Evolutionary conservation across 2,888 invertebrate species (phyloP), one percentile per base, ranked within the genome.

Genomic region (Amphipoea oculea): DNA sequence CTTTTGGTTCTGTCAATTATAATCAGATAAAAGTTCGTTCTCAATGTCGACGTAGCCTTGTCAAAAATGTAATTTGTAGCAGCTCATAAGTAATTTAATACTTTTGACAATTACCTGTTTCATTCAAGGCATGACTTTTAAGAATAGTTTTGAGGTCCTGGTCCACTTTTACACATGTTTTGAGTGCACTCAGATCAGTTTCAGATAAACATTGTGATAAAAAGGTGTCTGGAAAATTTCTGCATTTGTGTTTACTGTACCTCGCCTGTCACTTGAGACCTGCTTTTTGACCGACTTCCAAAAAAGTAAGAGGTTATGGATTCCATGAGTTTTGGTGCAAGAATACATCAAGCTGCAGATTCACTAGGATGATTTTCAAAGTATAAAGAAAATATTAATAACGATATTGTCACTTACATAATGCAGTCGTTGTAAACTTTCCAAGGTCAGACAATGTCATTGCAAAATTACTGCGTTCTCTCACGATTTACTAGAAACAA

Each of bases 81-180:
- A 83, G 83, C 63, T 76, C 66, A 62, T 75, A 81, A 84, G 79
- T 81, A 83, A 84, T 73, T 78, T 71, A 85, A 89, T 76, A 79
- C 79, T 79, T 77, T 83, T 85, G 82, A 76, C 65, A 84, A 68
- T 80, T 72, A 86, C 74, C 85, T 81, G 79, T 83, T 82, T 81
- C 36, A 82, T 79, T 87, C 71, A 85, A 89, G 91, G 92, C 92
- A 92, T 92, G 92, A 87, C 68, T 85, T 87, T 86, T 83, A 83
- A 86, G 83, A 89, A 88, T 86, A 84, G 80, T 84, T 87, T 82
- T 82, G 81, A 90, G 89, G 83, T 89, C 89, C 86, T 88, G 92
- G 91, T 92, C 91, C 92, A 92, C 89, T 91, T 92, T 89, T 85
- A 87, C 87, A 76, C 85, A 87, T 88, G 79, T 79, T 71, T 70